Conservation (phyloP, 2,888 invertebrate genomes). For the Tetrapedia diversipes region DNA sequence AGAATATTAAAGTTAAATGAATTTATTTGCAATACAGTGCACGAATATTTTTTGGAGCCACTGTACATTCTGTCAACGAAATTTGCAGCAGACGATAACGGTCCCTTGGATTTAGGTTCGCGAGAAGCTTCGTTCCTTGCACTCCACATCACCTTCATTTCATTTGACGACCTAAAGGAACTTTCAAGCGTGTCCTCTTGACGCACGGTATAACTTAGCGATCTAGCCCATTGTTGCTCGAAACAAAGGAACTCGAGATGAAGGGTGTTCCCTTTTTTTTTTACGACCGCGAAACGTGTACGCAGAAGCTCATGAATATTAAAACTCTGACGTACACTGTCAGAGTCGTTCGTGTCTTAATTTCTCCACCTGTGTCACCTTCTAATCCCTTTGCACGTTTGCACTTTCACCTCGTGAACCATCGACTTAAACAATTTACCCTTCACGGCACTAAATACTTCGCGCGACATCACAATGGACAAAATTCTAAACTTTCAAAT, state of each 20-base stretch:
- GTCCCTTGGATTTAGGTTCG: constrained; percentile 20
- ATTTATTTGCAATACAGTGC: no score
- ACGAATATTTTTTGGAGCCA: no score
- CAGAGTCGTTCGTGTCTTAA: not conserved
- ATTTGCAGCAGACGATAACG: not conserved
- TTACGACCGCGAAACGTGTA: not conserved
- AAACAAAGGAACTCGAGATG: constrained; percentile 28
- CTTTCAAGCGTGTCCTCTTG: constrained; percentile 25
- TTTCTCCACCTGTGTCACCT: not conserved
- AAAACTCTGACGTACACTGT: no score
- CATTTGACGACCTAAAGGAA: constrained; percentile 23
- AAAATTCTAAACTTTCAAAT: no score
- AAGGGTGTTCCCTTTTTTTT: constrained; percentile 19
- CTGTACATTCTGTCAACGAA: not conserved
- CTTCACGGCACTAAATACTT: not conserved
- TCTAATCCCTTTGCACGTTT: not conserved
- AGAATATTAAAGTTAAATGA: no score
- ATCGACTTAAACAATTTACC: not conserved
- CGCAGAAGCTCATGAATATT: constrained; percentile 21
- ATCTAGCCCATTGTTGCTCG: constrained; percentile 24
- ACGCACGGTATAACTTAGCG: constrained; percentile 30
- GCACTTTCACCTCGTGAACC: not conserved
- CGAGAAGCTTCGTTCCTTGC: constrained; percentile 11
- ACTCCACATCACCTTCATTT: constrained; percentile 9
- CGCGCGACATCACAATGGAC: no score